Conservation (phyloP, 1,140 invertebrate genomes). For the Leptoteleia sp. region DNA sequence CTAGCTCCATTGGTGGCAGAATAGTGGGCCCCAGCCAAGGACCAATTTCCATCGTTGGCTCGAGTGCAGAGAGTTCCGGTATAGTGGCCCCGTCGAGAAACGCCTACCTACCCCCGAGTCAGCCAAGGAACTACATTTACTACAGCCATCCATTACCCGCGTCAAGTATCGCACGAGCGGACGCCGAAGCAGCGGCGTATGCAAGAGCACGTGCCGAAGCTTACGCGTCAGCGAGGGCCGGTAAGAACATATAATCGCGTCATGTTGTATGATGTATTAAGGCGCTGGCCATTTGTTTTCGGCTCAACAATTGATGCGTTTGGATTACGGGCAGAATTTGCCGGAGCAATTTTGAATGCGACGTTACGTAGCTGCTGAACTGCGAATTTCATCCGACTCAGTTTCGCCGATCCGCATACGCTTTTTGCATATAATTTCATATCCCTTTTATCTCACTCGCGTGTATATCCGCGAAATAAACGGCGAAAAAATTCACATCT, state of each 20-base stretch:
- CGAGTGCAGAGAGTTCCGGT: neutral
- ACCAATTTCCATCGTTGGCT: neutral
- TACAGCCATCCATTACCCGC: constrained; percentile 36
- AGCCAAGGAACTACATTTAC: constrained; percentile 29
- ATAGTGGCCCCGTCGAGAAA: neutral
- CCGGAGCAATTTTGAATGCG: neutral
- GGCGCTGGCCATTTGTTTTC: constrained; percentile 15
- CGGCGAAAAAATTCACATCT: neutral
- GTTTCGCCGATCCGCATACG: neutral
- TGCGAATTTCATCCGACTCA: neutral
- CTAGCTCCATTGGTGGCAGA: neutral
- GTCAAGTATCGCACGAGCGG: constrained; percentile 28
- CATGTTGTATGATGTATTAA: constrained; percentile 28
- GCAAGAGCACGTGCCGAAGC: constrained; percentile 62
- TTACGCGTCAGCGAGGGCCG: constrained; percentile 40
- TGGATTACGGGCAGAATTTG: constrained; percentile 3
- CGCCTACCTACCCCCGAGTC: constrained; percentile 15
- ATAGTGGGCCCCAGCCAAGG: constrained; percentile 15
- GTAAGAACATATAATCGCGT: constrained; percentile 27
- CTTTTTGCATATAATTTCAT: constrained; percentile 25
- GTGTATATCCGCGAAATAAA: constrained; percentile 7
- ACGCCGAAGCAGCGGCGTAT: constrained; percentile 56
- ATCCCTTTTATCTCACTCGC: constrained; percentile 49
- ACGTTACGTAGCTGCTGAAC: neutral
- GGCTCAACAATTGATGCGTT: constrained; percentile 15